Evolutionary conservation across 1,140 invertebrate genomes (phyloP), one percentile per base, ranked within the genome.

Genomic region (Phocides pigmalion): DNA sequence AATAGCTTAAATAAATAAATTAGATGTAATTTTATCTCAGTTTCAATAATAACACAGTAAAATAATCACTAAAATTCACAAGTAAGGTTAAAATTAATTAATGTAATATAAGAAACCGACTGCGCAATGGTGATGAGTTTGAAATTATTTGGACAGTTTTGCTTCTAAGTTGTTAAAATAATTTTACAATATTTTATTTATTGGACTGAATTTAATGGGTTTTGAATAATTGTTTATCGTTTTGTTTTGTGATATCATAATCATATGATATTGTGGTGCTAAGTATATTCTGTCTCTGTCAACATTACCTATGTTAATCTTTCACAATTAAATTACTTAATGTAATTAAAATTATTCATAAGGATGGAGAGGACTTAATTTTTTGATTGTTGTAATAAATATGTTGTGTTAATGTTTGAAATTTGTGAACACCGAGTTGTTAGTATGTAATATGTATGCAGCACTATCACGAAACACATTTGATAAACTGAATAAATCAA

Each of bases 401-500:
- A 72, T 74, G 66, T 82, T 82, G 79, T 78, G 71, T 83, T 83
- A 64, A 76, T 82, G 75, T 77, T 78, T 77, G 67, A 69, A 44
- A 25, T 69, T 77, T 85, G 81, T 82, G 72, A 69, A 82, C 87
- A 88, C 85, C 62, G 74, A 82, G 58, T 80, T 87, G 75, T 84
- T 82, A 87, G 81, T 80, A 82, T 80, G 73, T 82, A 87, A 80
- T 79, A 82, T 80, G 73, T 80, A 82, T 71, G 71, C 62, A 64
- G 79, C 84, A 90, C 83, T 79, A 67, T 82, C 84, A 88, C 84
- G 74, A 81, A 81, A 87, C 79, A 82, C 73, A 81, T 87, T 84
- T 88, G 85, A 82, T 88, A 81, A 84, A 81, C 76, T 83, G 79
- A 90, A 88, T 88, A 90, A 90, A 88, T 78, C 72, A 84, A 90